These are phyloP conservation scores for Psephotus haematonotus DNA, from an alignment of 2,113 vertebrate species.

Conservation along the genomic window DNA sequence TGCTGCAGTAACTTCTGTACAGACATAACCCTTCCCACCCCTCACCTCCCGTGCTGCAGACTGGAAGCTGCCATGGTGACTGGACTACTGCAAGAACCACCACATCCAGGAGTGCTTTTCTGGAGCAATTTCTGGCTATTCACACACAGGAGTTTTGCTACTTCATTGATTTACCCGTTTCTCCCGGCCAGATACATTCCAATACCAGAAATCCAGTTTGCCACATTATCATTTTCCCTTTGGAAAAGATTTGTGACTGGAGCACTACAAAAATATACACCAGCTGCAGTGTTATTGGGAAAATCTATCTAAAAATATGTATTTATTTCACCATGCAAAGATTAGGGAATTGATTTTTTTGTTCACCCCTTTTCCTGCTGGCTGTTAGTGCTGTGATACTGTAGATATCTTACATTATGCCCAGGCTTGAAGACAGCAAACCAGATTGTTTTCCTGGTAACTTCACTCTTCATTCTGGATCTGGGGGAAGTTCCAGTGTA, in stretches of 20 bases:
- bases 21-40: background rate
- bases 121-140: background rate
- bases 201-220: slow-evolving; percentile 60
- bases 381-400: background rate
- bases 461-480: background rate
- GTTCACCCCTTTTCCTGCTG: background rate
- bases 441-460: background rate
- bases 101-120: background rate
- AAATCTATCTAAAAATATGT: background rate
- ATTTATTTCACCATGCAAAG: background rate
- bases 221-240: slow-evolving; percentile 54
- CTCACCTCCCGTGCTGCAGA: background rate
- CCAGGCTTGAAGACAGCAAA: background rate
- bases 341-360: background rate
- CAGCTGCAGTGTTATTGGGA: background rate
- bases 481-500: background rate
- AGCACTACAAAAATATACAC: background rate
- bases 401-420: background rate
- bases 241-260: slow-evolving; percentile 61
- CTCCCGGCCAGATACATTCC: slow-evolving; percentile 47
- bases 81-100: background rate
- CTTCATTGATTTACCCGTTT: slow-evolving; percentile 61
- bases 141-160: background rate
- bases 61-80: background rate
- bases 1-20: background rate